Conservation (phyloP, 1,140 invertebrate species). For the Mesaphorura yosii region DNA sequence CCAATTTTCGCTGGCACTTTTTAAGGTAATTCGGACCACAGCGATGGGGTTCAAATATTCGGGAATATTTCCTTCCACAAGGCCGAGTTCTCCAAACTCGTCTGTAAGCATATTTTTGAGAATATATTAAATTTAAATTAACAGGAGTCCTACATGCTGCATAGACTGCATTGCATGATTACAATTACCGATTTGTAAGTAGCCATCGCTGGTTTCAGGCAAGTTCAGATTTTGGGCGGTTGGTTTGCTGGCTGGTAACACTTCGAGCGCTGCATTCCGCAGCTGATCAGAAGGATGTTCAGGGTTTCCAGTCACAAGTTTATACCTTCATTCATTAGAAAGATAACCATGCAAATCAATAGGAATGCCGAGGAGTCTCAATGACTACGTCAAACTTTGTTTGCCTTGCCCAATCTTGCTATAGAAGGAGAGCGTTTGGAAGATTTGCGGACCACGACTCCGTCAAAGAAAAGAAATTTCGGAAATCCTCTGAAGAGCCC, state of each 20-base stretch:
- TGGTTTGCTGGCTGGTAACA: conserved; percentile 45
- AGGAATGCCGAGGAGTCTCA: no score
- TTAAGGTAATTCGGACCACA: conserved; percentile 59
- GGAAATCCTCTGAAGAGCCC: no score
- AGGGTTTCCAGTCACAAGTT: conserved; percentile 80
- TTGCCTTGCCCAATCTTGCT: no score
- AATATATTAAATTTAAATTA: conserved; percentile 8
- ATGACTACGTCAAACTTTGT: no score
- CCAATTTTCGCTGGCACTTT: conserved; percentile 75
- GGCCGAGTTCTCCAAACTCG: conserved; percentile 62
- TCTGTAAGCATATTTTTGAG: conserved; percentile 40
- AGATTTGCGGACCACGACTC: no score
- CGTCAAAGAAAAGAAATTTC: no score
- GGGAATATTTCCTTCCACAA: conserved; percentile 60
- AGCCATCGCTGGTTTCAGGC: conserved; percentile 56
- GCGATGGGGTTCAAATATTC: conserved; percentile 54
- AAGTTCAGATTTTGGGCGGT: conserved; percentile 23
- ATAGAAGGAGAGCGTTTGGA: no score
- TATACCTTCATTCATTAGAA: no score
- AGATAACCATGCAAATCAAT: no score
- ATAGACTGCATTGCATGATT: no score
- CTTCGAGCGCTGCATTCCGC: conserved; percentile 77
- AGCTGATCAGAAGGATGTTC: conserved; percentile 85
- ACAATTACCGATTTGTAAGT: conserved; percentile 57
- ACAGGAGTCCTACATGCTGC: conserved; percentile 10